Evolutionary conservation across 2,888 invertebrate species (phyloP), one percentile per base, ranked within the genome.

Genomic region (Drosophila aldrichi): DNA sequence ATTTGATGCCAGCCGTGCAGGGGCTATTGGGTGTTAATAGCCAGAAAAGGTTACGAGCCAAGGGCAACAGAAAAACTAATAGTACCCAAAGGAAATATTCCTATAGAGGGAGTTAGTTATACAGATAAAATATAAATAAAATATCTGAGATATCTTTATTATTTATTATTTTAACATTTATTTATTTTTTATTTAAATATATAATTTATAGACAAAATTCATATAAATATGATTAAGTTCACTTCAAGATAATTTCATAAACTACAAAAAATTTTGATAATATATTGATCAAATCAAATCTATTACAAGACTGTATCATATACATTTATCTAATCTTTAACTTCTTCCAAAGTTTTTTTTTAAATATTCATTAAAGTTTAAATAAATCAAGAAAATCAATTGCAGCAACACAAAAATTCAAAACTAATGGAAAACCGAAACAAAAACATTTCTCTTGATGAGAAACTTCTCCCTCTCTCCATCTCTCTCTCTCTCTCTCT

Each of bases 1-100:
- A 74, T 70, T 70, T 63, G 65, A 65, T 43, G 34, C 40, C 29
- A 32, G 29, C 7, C 43, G 36, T 36, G 41, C 3, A 36, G 36
- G 16, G 44, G 43, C n/a, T 16, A 62, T 54, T 46, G 44, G 65
- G 22, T 56, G 64, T 48, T 60, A 49, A 58, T 59, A 56, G 14
- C 38, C 38, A 59, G 34, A 43, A 52, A 14, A 64, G 46, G 43
- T 59, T 59, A 40, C 18, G 44, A 48, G 9, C 29, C 44, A 73
- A 61, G 52, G 65, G 32, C 34, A 46, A 4, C 18, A n/a, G n/a
- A 25, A 32, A 49, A 49, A 48, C 32, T 43, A 34, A 58, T 8
- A n/a, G 20, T n/a, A 41, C 25, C n/a, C 14, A 10, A 20, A 16
- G 3, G 22, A 52, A 52, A 22, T 52, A 52, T 34, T 2, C 32